Conservation (phyloP, 1,140 invertebrate species). For the Andrena cerasifolii region DNA sequence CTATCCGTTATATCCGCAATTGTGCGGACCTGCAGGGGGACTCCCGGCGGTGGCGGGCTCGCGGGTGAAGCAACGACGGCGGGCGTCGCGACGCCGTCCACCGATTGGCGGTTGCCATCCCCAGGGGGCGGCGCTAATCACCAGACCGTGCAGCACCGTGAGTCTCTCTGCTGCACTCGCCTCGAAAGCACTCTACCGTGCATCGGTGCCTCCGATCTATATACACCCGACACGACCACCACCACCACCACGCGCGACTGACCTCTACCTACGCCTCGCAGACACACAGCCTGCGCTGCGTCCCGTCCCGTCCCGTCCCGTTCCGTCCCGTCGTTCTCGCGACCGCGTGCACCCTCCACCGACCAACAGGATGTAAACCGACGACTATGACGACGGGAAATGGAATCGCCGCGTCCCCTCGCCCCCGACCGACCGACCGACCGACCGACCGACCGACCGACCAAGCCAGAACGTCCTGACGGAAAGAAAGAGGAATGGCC, state of each 20-base stretch:
- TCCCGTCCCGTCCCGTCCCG: too few species aligned
- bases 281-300: conserved; percentile 17
- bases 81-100: conserved; percentile 80
- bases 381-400: conserved; percentile 67
- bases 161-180: conserved; percentile 75
- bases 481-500: conserved; percentile 39
- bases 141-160: conserved; percentile 78
- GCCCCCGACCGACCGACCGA: not conserved
- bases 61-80: conserved; percentile 78
- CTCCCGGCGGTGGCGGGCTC: conserved; percentile 61
- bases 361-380: conserved; percentile 68
- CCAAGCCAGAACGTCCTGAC: too few species aligned
- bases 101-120: conserved; percentile 81
- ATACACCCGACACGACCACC: conserved; percentile 38
- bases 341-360: conserved; percentile 50
- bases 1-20: conserved; percentile 81
- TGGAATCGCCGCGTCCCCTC: conserved; percentile 54
- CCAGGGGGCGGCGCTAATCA: conserved; percentile 82
- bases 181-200: conserved; percentile 77
- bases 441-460: too few species aligned
- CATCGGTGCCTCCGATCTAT: conserved; percentile 66
- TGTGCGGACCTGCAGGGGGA: conserved; percentile 73
- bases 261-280: conserved; percentile 36
- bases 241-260: conserved; percentile 48
- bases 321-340: conserved; percentile 34